Percentiles rank a stretch among this genome's conserved stretches.
These are phyloP conservation scores for Epiblema foenella DNA, from an alignment of 2,888 invertebrate genomes.

Conservation along the genomic window DNA sequence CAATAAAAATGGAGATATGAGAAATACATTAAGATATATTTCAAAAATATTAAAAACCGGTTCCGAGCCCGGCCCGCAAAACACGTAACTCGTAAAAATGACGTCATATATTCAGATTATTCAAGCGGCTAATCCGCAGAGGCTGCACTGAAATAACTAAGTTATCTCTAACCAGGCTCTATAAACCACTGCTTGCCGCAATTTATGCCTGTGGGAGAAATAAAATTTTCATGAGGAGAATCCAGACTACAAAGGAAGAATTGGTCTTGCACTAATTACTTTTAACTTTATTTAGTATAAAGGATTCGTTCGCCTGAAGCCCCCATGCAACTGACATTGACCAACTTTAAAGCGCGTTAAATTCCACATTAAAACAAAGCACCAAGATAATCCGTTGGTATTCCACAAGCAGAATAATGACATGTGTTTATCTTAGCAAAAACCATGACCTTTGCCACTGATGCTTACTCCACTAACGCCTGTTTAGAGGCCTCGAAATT, in stretches of 20 bases:
- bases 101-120: slow-evolving; percentile 13
- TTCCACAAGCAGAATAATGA: slow-evolving; percentile 47
- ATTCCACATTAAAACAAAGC: slow-evolving; percentile 11
- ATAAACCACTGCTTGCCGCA: slow-evolving; percentile 40
- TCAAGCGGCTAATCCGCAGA: slow-evolving; percentile 16
- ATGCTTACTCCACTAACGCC: slow-evolving; percentile 65
- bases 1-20: no score
- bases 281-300: slow-evolving; percentile 24
- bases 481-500: slow-evolving; percentile 71
- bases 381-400: slow-evolving; percentile 12
- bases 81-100: no score
- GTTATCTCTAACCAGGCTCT: slow-evolving; percentile 30
- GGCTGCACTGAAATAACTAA: slow-evolving; percentile 30
- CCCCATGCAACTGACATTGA: slow-evolving; percentile 19
- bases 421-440: slow-evolving; percentile 54
- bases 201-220: slow-evolving; percentile 35
- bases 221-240: slow-evolving; percentile 38
- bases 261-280: slow-evolving; percentile 30
- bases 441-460: slow-evolving; percentile 75
- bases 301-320: slow-evolving; percentile 20
- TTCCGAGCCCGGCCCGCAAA: no score
- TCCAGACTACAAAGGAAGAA: slow-evolving; percentile 23
- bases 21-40: no score
- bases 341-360: slow-evolving; percentile 14
- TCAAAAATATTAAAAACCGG: no score